phyloP scores from a whole-genome alignment of 2,888 invertebrate species.

The Trisateles emortualis region DNA sequence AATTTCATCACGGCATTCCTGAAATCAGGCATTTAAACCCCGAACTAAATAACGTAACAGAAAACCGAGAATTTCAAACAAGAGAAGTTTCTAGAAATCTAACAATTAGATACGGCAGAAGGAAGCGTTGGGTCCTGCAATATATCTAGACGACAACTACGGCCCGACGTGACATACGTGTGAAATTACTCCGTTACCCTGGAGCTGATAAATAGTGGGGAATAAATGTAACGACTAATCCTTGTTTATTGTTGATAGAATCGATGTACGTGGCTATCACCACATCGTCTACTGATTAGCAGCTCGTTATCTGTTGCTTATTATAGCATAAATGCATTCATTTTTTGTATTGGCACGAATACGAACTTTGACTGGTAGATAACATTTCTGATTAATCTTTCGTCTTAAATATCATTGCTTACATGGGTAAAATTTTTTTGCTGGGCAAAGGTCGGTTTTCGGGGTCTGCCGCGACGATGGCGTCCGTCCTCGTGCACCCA shows the following conservation, averaged over 20 bases:
- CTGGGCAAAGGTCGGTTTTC: too few species aligned
- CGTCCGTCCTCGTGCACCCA: too few species aligned
- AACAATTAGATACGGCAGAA: conserved; percentile 5
- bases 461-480: too few species aligned
- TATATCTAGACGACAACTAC: conserved; percentile 51
- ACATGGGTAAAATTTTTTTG: too few species aligned
- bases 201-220: conserved; percentile 32
- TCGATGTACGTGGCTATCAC: conserved; percentile 13
- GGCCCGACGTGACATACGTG: conserved; percentile 44
- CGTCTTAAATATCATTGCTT: too few species aligned
- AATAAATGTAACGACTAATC: conserved; percentile 30
- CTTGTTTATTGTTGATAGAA: conserved; percentile 36
- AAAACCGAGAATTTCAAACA: conserved; percentile 1
- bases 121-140: conserved; percentile 26
- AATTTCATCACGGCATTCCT: too few species aligned
- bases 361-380: too few species aligned
- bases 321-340: too few species aligned
- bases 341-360: too few species aligned
- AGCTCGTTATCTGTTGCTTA: background rate
- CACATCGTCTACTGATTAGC: conserved; percentile 4
- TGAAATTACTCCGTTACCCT: conserved; percentile 49
- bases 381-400: too few species aligned
- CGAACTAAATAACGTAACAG: background rate
- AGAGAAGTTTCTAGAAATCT: background rate
- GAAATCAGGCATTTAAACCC: background rate